Percentiles rank a stretch among this genome's conserved stretches.
Evolutionary conservation across 1,140 invertebrate genomes (phyloP).

Genomic region (Chelonus insularis): DNA sequence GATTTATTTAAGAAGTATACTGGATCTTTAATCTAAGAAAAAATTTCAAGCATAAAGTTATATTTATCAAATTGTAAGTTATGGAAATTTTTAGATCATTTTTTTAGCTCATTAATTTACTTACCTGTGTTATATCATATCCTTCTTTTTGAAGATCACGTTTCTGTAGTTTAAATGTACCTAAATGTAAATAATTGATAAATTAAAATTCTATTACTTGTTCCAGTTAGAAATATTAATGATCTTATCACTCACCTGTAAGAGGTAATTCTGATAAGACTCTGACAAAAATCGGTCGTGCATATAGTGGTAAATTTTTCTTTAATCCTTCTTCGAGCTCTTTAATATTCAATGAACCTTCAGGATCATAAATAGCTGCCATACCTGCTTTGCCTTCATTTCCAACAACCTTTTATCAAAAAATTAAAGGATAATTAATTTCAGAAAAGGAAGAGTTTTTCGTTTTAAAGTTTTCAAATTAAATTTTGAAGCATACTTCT

Average conservation of each 20-base stretch:
- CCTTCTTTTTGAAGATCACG: conserved; percentile 78
- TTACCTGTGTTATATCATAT: conserved; percentile 65
- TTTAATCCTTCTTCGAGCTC: conserved; percentile 68
- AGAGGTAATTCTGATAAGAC: conserved; percentile 77
- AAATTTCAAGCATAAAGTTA: conserved; percentile 1
- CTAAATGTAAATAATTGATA: conserved; percentile 46
- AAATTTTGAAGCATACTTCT: conserved; percentile 62
- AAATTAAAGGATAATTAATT: too few relatives aligned
- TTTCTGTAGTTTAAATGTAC: conserved; percentile 92
- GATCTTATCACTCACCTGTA: conserved; percentile 66
- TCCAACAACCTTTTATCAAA: conserved; percentile 68
- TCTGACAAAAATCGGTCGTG: conserved; percentile 87
- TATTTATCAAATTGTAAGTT: neutral
- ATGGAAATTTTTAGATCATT: too few relatives aligned
- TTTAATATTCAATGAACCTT: conserved; percentile 68
- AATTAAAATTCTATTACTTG: neutral
- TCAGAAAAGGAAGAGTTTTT: too few relatives aligned
- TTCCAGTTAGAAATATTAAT: conserved; percentile 50
- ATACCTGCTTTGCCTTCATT: conserved; percentile 94
- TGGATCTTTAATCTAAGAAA: conserved; percentile 65
- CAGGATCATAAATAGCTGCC: conserved; percentile 85
- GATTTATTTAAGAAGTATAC: conserved; percentile 75
- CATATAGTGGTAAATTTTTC: conserved; percentile 77
- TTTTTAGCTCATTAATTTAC: too few relatives aligned
- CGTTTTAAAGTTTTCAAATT: too few relatives aligned